Conservation (phyloP, 2,888 invertebrate genomes). For the Andrena flavipes region DNA sequence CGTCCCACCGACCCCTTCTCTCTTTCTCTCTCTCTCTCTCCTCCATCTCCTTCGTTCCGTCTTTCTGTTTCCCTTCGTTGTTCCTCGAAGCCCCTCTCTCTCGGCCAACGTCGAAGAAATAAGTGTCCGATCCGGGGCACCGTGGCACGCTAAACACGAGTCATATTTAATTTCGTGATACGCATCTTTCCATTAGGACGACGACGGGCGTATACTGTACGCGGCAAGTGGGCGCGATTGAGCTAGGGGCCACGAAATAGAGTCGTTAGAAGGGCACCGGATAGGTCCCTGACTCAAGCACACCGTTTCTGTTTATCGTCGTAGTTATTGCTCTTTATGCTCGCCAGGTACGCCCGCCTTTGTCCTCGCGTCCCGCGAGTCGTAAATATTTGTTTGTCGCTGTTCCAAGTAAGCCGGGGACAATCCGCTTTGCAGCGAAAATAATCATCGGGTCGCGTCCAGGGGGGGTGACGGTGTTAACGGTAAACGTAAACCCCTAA, state of each 20-base stretch:
- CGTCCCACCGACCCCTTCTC: slow-evolving; percentile 2
- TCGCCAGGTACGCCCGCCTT: not conserved
- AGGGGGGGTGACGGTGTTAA: slow-evolving; percentile 17
- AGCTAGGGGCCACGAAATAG: too few species aligned
- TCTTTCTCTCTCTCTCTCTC: not conserved
- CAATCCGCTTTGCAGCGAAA: slow-evolving; percentile 17
- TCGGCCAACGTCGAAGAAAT: slow-evolving; percentile 22
- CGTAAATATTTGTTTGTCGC: slow-evolving; percentile 28
- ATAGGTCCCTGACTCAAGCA: not conserved
- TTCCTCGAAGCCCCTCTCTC: not conserved
- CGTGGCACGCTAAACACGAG: slow-evolving; percentile 58
- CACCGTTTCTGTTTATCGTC: slow-evolving; percentile 16
- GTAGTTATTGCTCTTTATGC: slow-evolving; percentile 6
- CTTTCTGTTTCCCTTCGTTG: not conserved
- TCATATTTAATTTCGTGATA: slow-evolving; percentile 71
- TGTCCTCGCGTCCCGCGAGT: not conserved
- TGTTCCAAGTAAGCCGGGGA: not conserved
- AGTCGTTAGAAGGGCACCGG: not conserved
- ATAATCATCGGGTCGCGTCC: slow-evolving; percentile 4
- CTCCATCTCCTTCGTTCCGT: slow-evolving; percentile 4
- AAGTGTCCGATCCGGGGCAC: slow-evolving; percentile 28
- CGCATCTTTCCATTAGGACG: slow-evolving; percentile 48
- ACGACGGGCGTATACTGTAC: slow-evolving; percentile 6
- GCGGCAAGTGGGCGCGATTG: not conserved
- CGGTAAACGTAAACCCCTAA: slow-evolving; percentile 31